Evolutionary conservation across 2,888 invertebrate genomes (phyloP).

Genomic region (Meloe dianella): DNA sequence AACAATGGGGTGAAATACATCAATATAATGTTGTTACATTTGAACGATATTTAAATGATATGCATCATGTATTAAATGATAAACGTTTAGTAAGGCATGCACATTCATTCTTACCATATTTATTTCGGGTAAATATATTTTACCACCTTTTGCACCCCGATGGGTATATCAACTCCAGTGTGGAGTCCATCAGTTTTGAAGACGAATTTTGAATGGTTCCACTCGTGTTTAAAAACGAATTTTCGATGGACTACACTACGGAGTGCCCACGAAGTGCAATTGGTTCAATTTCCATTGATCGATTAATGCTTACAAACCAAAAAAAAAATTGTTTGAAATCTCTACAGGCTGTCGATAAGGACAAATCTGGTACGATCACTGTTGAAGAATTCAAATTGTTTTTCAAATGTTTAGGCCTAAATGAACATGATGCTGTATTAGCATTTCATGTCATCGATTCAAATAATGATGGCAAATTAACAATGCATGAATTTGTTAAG

Average conservation of each 20-base stretch:
- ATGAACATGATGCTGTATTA: slow-evolving; percentile 76
- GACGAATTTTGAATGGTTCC: no score
- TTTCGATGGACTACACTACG: no score
- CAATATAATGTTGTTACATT: slow-evolving; percentile 83
- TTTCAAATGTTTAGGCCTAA: slow-evolving; percentile 78
- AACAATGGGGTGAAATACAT: slow-evolving; percentile 81
- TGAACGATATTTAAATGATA: slow-evolving; percentile 81
- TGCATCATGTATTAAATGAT: slow-evolving; percentile 83
- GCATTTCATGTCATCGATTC: slow-evolving; percentile 80
- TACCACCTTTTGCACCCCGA: no score
- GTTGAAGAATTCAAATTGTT: slow-evolving; percentile 84
- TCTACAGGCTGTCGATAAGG: slow-evolving; percentile 79
- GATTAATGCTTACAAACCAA: no score
- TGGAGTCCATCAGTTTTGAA: no score
- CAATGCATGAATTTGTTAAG: slow-evolving; percentile 78
- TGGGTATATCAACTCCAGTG: no score
- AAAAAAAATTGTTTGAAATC: no score
- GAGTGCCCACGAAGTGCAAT: no score
- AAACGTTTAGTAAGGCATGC: slow-evolving; percentile 74
- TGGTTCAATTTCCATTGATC: no score
- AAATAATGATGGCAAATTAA: slow-evolving; percentile 79
- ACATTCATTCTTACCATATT: slow-evolving; percentile 78
- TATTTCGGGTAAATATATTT: slow-evolving; percentile 73
- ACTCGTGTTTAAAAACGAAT: no score
- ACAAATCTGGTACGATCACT: slow-evolving; percentile 78